Base-by-base conservation (phyloP, 2,797 vertebrate species). In the Huso huso region DNA sequence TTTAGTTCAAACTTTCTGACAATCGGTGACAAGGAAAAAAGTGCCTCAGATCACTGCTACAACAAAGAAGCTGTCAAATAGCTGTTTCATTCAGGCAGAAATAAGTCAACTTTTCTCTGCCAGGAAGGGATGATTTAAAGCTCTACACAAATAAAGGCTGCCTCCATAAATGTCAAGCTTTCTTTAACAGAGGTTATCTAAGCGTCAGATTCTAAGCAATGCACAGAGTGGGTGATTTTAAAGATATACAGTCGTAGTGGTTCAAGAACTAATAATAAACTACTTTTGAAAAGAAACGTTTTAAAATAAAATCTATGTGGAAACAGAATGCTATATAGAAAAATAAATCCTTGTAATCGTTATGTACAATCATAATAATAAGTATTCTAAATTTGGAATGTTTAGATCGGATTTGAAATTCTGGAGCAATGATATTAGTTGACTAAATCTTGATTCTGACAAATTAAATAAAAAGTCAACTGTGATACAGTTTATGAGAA, bases 21-120 rank as follows among this genome's bases (percentile, higher is more conserved):
- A 53, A 5, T 58, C 12, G 6, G n/a, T 58, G 55, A 58, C 55
- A 58, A 58, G 15, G 15, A 9, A 58, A 58, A 11, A 58, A 58
- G 15, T 15, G 12, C 55, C 55, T n/a, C 55, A 11, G 11, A n/a
- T 58, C 55, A 58, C 55, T 58, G 12, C 3, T n/a, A n/a, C 55
- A 11, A 15, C 12, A 58, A 58, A 58, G 55, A 58, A 58, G 15
- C 55, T 58, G 55, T 58, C 55, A 58, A 58, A 58, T 11, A 58
- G 12, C 37, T 37, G 37, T 7, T n/a, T 58, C 55, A 58, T n/a
- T 58, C 11, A 58, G 12, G 55, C 55, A 58, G 55, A 58, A 58
- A 11, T n/a, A 6, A 8, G 6, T 58, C 55, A 58, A 13, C 11
- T 58, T 13, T n/a, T n/a, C 12, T n/a, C 55, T 58, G 55, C 55